Evolutionary conservation across 2,113 vertebrate genomes (phyloP).

Genomic region (Heteronetta atricapilla): DNA sequence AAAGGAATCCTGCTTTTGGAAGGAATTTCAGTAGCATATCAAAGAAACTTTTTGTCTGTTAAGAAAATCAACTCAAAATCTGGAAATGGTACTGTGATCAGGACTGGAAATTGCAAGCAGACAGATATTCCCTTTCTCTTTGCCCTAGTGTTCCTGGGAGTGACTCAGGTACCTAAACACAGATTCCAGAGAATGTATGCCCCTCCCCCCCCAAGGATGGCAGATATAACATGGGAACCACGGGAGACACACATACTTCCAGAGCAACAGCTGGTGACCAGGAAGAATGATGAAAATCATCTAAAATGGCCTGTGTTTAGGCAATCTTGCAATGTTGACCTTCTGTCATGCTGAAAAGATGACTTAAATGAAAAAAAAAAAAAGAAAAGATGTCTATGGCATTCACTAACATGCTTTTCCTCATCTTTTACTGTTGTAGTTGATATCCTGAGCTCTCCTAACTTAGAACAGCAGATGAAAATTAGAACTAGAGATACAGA

Average conservation of each 20-base stretch:
- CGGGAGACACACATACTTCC: neutral
- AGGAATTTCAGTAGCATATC: neutral
- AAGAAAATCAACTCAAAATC: neutral
- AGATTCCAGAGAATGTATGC: neutral
- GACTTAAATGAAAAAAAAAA: neutral
- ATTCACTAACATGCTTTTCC: neutral
- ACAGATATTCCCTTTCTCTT: neutral
- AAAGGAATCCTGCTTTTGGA: neutral
- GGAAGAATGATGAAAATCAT: neutral
- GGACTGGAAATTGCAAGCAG: neutral
- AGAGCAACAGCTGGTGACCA: neutral
- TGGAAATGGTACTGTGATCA: neutral
- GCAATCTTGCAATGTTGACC: neutral
- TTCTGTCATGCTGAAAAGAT: neutral
- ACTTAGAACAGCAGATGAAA: neutral
- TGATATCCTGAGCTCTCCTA: neutral
- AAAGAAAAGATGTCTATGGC: neutral
- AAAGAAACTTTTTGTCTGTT: neutral
- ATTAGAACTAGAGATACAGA: neutral
- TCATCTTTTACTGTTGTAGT: neutral
- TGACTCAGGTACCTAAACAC: neutral
- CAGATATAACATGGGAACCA: neutral
- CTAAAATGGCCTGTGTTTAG: neutral
- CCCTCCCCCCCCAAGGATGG: neutral
- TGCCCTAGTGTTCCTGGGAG: neutral